phyloP scores from a whole-genome alignment of 2,797 vertebrate species.

The Pangasius macronema region DNA sequence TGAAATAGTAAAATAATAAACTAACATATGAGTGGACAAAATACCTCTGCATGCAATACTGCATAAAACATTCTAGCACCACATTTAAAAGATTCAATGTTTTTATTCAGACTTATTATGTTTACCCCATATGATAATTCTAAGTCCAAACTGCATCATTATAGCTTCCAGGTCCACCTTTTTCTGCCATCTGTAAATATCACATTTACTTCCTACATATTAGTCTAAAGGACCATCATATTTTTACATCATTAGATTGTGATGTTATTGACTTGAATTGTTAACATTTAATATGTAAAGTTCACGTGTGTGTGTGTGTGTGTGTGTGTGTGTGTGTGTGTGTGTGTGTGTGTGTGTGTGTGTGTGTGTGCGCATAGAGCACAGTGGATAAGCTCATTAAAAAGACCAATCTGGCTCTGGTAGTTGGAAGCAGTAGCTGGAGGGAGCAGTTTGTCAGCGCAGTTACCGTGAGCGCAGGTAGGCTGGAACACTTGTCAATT shows the following conservation, averaged over 20 bases:
- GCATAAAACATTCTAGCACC: not conserved
- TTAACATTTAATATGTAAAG: not conserved
- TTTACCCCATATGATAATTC: not conserved
- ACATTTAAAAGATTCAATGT: not conserved
- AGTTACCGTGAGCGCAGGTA: constrained; percentile 85
- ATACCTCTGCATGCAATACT: not conserved
- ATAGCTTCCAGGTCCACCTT: not conserved
- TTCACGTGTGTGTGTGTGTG: constrained; percentile 24
- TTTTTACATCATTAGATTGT: constrained; percentile 12
- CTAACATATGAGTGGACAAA: not conserved
- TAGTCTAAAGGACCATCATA: not conserved
- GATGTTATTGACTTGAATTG: constrained; percentile 18
- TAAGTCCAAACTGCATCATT: not conserved
- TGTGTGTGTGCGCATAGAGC: constrained; percentile 65
- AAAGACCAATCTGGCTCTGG: constrained; percentile 85
- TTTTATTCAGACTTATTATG: not conserved
- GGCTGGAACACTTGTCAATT: constrained; percentile 39
- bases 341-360: constrained; percentile 42
- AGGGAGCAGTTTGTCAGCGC: constrained; percentile 86
- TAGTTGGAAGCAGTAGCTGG: constrained; percentile 88
- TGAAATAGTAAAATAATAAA: not conserved
- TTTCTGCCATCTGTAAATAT: constrained; percentile 2
- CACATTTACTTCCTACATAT: not conserved
- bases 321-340: constrained; percentile 37
- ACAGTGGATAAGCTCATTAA: constrained; percentile 87